These are phyloP conservation scores for Diglossa cyanea DNA, from an alignment of 2,797 vertebrate genomes.

Conservation along the genomic window DNA sequence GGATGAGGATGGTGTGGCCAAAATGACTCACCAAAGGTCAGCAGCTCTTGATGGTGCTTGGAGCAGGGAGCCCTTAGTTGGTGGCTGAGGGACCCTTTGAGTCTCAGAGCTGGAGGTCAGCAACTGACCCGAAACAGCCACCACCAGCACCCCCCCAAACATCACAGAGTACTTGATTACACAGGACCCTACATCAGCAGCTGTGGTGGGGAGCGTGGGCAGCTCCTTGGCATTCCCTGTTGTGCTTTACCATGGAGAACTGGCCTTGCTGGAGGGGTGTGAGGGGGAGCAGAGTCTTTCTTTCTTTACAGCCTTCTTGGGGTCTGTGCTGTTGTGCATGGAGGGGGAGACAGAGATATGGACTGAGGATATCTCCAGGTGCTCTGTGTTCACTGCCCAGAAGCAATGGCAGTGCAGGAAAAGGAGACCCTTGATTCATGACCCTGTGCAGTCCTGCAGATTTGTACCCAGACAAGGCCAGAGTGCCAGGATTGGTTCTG, in stretches of 20 bases:
- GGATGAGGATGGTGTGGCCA: background rate
- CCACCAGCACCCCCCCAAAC: no score
- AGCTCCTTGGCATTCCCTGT: background rate
- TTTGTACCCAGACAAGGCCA: background rate
- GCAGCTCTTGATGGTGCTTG: background rate
- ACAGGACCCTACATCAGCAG: background rate
- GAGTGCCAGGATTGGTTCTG: background rate
- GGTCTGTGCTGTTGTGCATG: background rate
- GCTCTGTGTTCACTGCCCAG: background rate
- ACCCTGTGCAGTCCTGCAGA: background rate
- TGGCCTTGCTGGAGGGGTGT: background rate
- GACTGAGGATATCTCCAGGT: background rate
- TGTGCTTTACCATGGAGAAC: background rate
- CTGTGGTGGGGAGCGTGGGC: background rate
- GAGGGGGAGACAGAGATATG: rapidly evolving
- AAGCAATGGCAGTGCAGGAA: background rate
- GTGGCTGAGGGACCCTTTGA: background rate
- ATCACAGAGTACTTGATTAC: no score
- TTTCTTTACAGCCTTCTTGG: background rate
- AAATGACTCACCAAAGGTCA: background rate
- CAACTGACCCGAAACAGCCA: background rate
- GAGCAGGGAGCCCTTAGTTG: background rate
- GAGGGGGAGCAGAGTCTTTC: background rate
- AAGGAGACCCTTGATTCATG: background rate
- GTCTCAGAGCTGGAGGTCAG: background rate